Evolutionary conservation across 2,113 vertebrate genomes (phyloP).

Genomic region (Ascaphus truei): DNA sequence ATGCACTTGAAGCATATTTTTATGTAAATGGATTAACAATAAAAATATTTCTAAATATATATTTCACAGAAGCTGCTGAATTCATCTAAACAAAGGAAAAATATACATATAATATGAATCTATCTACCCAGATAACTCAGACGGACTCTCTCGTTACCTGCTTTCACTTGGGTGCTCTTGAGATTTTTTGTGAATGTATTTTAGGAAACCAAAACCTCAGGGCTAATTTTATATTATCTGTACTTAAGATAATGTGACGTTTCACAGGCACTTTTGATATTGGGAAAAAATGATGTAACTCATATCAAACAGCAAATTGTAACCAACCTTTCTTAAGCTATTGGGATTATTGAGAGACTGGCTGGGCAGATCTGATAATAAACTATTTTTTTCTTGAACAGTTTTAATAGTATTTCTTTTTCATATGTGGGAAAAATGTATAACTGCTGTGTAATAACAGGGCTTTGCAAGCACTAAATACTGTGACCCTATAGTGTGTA

Average conservation of each 20-base stretch:
- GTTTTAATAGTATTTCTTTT: not conserved
- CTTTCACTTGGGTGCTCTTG: conserved; percentile 13
- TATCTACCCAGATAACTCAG: not conserved
- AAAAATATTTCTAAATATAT: conserved; percentile 1
- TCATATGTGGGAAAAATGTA: no score
- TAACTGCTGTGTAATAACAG: no score
- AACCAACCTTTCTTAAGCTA: not conserved
- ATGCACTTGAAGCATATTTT: conserved; percentile 37
- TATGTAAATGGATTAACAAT: conserved; percentile 27
- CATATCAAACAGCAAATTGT: conserved; percentile 1
- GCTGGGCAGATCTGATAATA: conserved; percentile 21
- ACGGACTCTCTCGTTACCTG: not conserved
- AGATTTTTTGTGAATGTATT: conserved; percentile 10
- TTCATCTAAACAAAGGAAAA: not conserved
- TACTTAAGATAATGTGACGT: not conserved
- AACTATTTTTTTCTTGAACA: conserved; percentile 28
- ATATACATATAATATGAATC: conserved; percentile 8
- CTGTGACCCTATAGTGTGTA: no score
- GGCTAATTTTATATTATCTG: conserved; percentile 19
- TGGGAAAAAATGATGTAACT: not conserved
- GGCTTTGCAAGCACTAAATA: no score
- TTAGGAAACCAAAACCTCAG: conserved; percentile 14
- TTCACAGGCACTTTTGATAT: conserved; percentile 9
- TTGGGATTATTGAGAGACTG: not conserved
- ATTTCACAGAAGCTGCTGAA: conserved; percentile 22